Evolutionary conservation across 2,113 vertebrate genomes (phyloP).

Genomic region (Mastomys natalensis): DNA sequence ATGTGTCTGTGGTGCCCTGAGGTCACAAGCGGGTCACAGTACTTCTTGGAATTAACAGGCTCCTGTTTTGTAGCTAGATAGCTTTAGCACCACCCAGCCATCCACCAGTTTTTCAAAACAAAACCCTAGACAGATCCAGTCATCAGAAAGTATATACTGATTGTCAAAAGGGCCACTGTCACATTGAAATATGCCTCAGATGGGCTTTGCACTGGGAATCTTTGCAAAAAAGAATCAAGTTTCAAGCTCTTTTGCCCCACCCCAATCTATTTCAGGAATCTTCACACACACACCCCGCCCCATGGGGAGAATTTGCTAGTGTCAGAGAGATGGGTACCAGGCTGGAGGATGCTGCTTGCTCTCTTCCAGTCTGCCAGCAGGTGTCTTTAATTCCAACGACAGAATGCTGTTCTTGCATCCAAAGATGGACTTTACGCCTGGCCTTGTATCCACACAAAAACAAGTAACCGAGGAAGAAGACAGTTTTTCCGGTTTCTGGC

Average conservation of each 20-base stretch:
- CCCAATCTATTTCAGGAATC: slow-evolving; percentile 51
- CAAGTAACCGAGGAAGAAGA: slow-evolving; percentile 19
- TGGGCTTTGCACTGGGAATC: slow-evolving; percentile 62
- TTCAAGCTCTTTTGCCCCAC: slow-evolving; percentile 50
- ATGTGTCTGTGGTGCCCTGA: neutral
- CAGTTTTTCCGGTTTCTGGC: neutral
- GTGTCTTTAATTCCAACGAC: neutral
- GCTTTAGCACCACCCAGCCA: neutral
- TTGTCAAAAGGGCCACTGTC: slow-evolving; percentile 28
- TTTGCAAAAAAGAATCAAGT: slow-evolving; percentile 66
- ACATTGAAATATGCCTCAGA: slow-evolving; percentile 74
- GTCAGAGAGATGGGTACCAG: neutral
- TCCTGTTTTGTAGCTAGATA: neutral
- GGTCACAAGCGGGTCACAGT: slow-evolving; percentile 65
- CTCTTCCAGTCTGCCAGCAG: neutral
- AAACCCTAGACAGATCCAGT: neutral
- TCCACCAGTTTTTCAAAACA: neutral
- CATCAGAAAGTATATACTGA: slow-evolving; percentile 71
- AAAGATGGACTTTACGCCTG: neutral
- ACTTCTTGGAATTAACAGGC: slow-evolving; percentile 33
- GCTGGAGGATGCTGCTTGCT: neutral
- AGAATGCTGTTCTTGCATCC: neutral
- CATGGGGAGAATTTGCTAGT: neutral
- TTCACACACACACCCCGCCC: too few species aligned
- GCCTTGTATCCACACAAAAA: slow-evolving; percentile 48